Evolutionary conservation across 1,140 invertebrate species (phyloP).

Genomic region (Drosophila saltans): DNA sequence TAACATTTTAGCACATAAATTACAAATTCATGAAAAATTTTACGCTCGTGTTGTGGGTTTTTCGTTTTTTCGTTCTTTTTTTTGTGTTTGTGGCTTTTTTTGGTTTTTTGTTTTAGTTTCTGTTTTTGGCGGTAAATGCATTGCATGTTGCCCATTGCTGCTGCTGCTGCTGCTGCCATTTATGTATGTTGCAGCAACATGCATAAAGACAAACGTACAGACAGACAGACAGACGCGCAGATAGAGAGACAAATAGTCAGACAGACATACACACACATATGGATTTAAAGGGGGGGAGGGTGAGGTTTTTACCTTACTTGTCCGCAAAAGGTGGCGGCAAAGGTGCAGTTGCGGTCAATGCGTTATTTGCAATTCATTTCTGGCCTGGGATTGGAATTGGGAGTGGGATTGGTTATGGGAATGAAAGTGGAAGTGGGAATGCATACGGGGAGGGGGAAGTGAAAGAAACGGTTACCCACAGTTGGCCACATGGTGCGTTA

Average conservation of each 20-base stretch:
- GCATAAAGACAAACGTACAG: constrained; percentile 35
- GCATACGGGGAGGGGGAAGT: constrained; percentile 18
- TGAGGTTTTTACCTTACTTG: constrained; percentile 65
- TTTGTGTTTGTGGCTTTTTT: constrained; percentile 38
- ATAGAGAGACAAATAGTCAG: constrained; percentile 49
- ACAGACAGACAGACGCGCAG: constrained; percentile 47
- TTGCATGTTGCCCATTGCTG: constrained; percentile 66
- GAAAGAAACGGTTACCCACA: constrained; percentile 31
- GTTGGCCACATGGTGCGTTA: constrained; percentile 18
- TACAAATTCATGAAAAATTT: constrained; percentile 81
- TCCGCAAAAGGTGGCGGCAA: constrained; percentile 75
- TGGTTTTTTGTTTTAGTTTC: constrained; percentile 52
- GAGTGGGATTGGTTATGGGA: constrained; percentile 27
- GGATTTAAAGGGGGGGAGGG: constrained; percentile 16
- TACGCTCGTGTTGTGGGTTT: constrained; percentile 73
- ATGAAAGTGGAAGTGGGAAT: constrained; percentile 20
- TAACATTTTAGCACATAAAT: constrained; percentile 81
- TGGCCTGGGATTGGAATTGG: constrained; percentile 55
- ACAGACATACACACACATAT: constrained; percentile 20
- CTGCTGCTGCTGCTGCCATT: constrained; percentile 62
- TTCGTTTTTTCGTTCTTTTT: constrained; percentile 22
- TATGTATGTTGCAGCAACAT: constrained; percentile 41
- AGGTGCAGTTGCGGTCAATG: constrained; percentile 77
- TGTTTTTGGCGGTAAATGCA: constrained; percentile 77
- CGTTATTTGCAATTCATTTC: constrained; percentile 80